Conservation (phyloP, 2,888 invertebrate genomes). For the Eudiplozoon nipponicum region DNA sequence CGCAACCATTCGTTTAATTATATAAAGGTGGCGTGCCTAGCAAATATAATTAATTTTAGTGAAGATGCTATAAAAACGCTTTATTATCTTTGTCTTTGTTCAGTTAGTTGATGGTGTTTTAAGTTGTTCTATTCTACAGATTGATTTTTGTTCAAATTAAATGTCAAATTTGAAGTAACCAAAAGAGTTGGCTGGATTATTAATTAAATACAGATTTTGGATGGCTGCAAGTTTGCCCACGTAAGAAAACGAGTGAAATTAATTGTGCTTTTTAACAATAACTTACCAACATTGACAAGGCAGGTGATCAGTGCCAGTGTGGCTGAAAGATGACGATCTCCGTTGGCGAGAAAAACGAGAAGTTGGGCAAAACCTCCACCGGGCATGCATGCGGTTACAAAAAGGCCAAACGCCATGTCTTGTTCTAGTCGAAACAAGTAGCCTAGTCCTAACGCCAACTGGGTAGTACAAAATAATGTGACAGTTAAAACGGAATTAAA, state of each 20-base stretch:
- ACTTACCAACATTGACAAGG: conserved; percentile 22
- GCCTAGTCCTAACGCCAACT: conserved; percentile 23
- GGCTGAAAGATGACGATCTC: conserved; percentile 22
- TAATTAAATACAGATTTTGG: too few species aligned
- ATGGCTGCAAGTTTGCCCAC: conserved; percentile 4
- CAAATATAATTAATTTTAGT: too few species aligned
- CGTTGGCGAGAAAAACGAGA: conserved; percentile 22
- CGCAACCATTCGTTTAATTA: too few species aligned
- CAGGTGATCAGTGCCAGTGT: conserved; percentile 23
- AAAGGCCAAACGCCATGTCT: conserved; percentile 22
- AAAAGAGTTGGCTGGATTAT: too few species aligned
- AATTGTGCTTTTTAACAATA: not conserved
- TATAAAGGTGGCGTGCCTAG: too few species aligned
- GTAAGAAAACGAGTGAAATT: not conserved
- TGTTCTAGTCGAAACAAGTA: conserved; percentile 21
- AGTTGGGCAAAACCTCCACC: conserved; percentile 25
- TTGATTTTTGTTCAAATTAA: too few species aligned
- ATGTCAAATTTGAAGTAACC: too few species aligned
- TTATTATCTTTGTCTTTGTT: too few species aligned
- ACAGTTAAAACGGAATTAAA: too few species aligned
- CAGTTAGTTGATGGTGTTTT: too few species aligned
- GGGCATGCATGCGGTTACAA: conserved; percentile 23
- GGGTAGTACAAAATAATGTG: conserved; percentile 16
- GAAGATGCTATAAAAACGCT: too few species aligned
- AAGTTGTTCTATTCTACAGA: too few species aligned